Percentiles rank a stretch among this genome's conserved stretches.
Conservation (phyloP, 2,797 vertebrate species). For the Intellagama lesueurii region DNA sequence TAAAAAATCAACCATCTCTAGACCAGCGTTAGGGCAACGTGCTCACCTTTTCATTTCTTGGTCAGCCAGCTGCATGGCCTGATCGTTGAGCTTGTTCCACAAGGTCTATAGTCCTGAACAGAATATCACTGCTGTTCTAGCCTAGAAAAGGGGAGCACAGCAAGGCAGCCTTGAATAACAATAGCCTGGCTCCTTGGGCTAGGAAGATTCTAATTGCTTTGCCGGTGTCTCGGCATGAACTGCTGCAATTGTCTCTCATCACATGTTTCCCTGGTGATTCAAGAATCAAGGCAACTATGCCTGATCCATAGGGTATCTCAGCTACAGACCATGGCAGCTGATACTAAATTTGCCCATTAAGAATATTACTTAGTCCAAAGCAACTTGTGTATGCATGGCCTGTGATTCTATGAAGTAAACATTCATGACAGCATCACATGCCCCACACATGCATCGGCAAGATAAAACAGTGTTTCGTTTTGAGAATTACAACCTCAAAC, state of each 20-base stretch:
- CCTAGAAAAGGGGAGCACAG: neutral
- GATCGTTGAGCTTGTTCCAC: neutral
- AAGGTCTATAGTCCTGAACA: no score
- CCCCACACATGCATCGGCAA: neutral
- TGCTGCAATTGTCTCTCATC: neutral
- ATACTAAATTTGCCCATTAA: neutral
- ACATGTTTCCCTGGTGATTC: neutral
- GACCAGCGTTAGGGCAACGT: neutral
- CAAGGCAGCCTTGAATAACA: neutral
- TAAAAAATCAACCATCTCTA: neutral
- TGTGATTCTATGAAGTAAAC: neutral
- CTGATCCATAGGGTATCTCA: no score
- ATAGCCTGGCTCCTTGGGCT: no score
- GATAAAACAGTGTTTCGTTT: neutral
- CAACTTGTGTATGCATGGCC: neutral
- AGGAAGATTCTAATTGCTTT: neutral
- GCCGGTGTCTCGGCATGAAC: neutral
- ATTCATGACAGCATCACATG: neutral
- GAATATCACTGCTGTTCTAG: neutral
- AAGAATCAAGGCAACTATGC: neutral
- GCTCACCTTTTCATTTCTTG: neutral
- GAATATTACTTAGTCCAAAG: neutral
- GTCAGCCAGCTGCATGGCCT: no score
- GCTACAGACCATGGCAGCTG: neutral
- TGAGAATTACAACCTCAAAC: slow-evolving; percentile 12